A percentile compares a stretch with the other conserved stretches of the same genome.
These are phyloP conservation scores for Nipponacmea schrenckii DNA, from an alignment of 2,888 invertebrate species.

Conservation along the genomic window DNA sequence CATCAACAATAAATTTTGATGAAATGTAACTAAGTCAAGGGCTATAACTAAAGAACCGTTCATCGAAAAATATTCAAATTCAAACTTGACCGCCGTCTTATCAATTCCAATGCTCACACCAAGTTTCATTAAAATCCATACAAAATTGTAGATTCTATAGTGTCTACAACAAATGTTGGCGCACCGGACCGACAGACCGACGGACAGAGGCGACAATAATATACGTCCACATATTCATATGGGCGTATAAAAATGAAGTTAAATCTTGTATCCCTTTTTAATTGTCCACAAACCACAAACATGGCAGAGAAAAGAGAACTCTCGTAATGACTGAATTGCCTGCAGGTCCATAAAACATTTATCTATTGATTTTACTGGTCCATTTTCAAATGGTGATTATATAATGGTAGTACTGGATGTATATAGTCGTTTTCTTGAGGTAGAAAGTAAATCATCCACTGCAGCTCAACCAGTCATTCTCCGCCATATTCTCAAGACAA, in stretches of 20 bases:
- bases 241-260: conserved; percentile 28
- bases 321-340: conserved; percentile 21
- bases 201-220: too few species aligned
- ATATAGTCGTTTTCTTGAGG: conserved; percentile 33
- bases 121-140: too few species aligned
- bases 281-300: background rate
- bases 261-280: background rate
- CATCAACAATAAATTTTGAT: too few species aligned
- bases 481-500: conserved; percentile 25
- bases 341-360: conserved; percentile 22
- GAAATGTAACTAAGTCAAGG: too few species aligned
- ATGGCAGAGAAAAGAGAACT: background rate
- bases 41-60: too few species aligned
- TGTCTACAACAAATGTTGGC: too few species aligned
- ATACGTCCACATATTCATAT: conserved; percentile 37
- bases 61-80: too few species aligned
- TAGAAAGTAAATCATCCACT: conserved; percentile 28
- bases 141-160: too few species aligned
- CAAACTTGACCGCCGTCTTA: too few species aligned
- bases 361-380: conserved; percentile 32
- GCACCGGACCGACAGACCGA: too few species aligned
- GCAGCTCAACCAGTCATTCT: conserved; percentile 29
- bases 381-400: conserved; percentile 26
- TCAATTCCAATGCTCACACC: too few species aligned
- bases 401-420: conserved; percentile 39